Evolutionary conservation across 2,888 invertebrate species (phyloP), one percentile per base, ranked within the genome.

Genomic region (Geophilus truncorum): DNA sequence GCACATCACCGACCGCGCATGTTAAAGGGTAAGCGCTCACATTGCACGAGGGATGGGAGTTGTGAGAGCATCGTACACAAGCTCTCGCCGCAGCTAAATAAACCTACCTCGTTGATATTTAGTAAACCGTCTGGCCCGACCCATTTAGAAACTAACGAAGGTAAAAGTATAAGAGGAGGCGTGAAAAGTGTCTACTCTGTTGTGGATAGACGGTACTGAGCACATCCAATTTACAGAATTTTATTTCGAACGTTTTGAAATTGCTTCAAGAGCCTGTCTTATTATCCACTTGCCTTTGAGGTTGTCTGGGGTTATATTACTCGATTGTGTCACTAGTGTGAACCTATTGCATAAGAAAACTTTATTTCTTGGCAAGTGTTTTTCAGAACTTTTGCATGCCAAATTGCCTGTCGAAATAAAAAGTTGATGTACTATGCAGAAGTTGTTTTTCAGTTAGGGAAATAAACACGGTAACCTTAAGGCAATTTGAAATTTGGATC

Each of bases 21-120:
- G 10, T 25, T 70, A 70, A 70, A 70, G 28, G 9, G 10, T 0
- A 28, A 51, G 5, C 18, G 51, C 23, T 23, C 57, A 23, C 25
- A n/a, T n/a, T 2, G 18, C 21, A n/a, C n/a, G n/a, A n/a, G n/a
- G n/a, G 18, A 3, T n/a, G 5, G 7, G 51, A 6, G 5, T 0
- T 18, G 18, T 3, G 2, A 7, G n/a, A n/a, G 21, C 51, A 51
- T n/a, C 18, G 51, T 51, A 70, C 70, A 28, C 28, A 28, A n/a
- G n/a, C 70, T 70, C 70, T 70, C 70, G 28, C 28, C 12, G 7
- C 5, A 3, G n/a, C n/a, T n/a, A 21, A 70, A 70, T 70, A 28
- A 6, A 70, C 70, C 70, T 70, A 70, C 70, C 70, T 70, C 70
- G 70, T 1, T 70, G 70, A n/a, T 70, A 70, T 70, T 70, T 70